These are phyloP conservation scores for Lichenostomus cassidix DNA, from an alignment of 2,113 vertebrate genomes.

Conservation along the genomic window DNA sequence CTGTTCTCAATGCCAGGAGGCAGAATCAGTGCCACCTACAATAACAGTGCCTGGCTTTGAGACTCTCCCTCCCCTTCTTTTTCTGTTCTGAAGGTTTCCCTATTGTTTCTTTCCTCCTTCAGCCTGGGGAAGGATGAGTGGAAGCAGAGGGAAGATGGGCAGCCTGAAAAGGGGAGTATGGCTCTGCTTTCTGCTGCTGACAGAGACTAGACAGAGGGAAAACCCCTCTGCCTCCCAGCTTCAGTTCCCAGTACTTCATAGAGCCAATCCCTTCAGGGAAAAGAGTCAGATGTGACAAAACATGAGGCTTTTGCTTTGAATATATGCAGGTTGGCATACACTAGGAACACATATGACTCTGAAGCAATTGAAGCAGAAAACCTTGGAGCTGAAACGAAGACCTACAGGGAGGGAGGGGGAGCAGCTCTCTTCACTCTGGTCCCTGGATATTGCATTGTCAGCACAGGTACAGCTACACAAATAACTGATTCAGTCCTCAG, in stretches of 20 bases:
- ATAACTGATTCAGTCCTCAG: neutral
- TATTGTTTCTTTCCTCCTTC: neutral
- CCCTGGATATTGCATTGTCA: neutral
- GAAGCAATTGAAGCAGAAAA: neutral
- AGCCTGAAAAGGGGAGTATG: neutral
- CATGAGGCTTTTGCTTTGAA: rapidly evolving
- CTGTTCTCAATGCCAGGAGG: neutral
- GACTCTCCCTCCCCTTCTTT: neutral
- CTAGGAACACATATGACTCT: too few species aligned
- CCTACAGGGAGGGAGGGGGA: neutral
- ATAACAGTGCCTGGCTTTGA: neutral
- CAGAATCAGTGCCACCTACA: neutral
- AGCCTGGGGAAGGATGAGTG: neutral
- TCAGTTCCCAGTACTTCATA: neutral
- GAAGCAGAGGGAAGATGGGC: rapidly evolving
- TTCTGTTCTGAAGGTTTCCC: neutral
- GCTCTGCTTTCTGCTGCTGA: neutral
- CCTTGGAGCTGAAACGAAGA: neutral
- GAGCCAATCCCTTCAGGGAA: neutral
- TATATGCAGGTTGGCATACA: neutral
- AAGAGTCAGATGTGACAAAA: neutral
- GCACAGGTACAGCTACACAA: neutral
- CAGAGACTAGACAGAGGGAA: neutral
- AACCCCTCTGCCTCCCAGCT: neutral
- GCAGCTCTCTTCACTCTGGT: neutral